Conservation (phyloP, 2,797 vertebrate species). For the Microcaecilia unicolor region DNA sequence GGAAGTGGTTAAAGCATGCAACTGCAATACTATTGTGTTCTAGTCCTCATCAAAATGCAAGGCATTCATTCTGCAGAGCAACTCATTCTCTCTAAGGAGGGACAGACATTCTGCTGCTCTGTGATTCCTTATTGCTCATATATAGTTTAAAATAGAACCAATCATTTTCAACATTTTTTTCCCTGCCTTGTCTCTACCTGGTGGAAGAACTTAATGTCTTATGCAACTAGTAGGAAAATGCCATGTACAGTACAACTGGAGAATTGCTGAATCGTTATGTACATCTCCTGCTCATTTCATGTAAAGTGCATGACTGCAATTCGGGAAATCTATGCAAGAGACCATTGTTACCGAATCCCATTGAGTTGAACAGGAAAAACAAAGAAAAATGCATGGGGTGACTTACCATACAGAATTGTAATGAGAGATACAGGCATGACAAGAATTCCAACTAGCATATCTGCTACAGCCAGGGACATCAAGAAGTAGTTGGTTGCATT, state of each 20-base stretch:
- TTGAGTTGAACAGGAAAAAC: neutral
- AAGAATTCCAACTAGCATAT: conserved; percentile 93
- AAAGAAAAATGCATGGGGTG: neutral
- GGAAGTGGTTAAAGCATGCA: too few relatives aligned
- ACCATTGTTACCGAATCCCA: neutral
- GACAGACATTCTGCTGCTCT: neutral
- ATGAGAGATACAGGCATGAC: conserved; percentile 92
- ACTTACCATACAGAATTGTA: conserved; percentile 89
- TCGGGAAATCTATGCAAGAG: too few relatives aligned
- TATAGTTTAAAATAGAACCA: neutral
- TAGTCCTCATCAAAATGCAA: too few relatives aligned
- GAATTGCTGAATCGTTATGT: too few relatives aligned
- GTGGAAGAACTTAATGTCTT: too few relatives aligned
- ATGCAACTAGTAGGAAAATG: too few relatives aligned
- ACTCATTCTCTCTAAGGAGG: neutral
- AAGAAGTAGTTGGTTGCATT: conserved; percentile 96
- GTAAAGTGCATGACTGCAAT: too few relatives aligned
- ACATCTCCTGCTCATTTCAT: too few relatives aligned
- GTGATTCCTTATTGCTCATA: neutral
- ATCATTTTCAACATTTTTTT: neutral
- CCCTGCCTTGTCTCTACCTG: neutral
- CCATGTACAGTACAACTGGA: too few relatives aligned
- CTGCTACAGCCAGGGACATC: conserved; percentile 88
- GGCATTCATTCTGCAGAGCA: neutral
- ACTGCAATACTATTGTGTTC: too few relatives aligned